These are phyloP conservation scores for Crotalus horridus DNA, from an alignment of 2,113 vertebrate genomes.

Conservation along the genomic window DNA sequence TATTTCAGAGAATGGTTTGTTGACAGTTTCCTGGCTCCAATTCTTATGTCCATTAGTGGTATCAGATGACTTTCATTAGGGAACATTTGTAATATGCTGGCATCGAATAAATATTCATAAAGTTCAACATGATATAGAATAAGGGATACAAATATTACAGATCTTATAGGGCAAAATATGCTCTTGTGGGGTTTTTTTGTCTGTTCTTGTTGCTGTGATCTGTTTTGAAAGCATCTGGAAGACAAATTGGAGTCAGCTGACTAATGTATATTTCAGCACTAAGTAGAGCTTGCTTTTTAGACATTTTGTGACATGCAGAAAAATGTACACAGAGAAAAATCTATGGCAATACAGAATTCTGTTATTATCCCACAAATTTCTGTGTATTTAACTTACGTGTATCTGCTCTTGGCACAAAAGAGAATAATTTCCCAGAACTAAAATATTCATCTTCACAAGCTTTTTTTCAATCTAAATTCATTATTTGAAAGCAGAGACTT, in stretches of 20 bases:
- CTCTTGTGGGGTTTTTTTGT: neutral
- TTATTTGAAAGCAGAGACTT: neutral
- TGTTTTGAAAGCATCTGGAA: neutral
- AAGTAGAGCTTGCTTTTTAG: neutral
- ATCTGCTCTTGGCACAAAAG: neutral
- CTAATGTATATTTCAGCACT: neutral
- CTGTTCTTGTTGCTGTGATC: neutral
- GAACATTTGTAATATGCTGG: slow-evolving; percentile 48
- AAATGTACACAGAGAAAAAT: neutral
- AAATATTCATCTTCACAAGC: neutral
- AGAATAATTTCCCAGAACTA: neutral
- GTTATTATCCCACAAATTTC: neutral
- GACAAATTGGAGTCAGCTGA: neutral
- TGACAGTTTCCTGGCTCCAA: neutral
- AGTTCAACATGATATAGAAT: slow-evolving; percentile 38
- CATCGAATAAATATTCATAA: slow-evolving; percentile 23
- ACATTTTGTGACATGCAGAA: neutral
- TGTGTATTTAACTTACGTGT: neutral
- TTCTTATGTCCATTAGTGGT: slow-evolving; percentile 44
- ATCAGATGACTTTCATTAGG: slow-evolving; percentile 50
- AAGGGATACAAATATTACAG: slow-evolving; percentile 23
- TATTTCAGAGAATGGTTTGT: slow-evolving; percentile 29
- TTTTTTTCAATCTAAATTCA: neutral
- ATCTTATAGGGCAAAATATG: neutral
- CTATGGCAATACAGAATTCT: neutral